Base-by-base conservation (phyloP, 2,797 vertebrate genomes). In the Silurus aristotelis region DNA sequence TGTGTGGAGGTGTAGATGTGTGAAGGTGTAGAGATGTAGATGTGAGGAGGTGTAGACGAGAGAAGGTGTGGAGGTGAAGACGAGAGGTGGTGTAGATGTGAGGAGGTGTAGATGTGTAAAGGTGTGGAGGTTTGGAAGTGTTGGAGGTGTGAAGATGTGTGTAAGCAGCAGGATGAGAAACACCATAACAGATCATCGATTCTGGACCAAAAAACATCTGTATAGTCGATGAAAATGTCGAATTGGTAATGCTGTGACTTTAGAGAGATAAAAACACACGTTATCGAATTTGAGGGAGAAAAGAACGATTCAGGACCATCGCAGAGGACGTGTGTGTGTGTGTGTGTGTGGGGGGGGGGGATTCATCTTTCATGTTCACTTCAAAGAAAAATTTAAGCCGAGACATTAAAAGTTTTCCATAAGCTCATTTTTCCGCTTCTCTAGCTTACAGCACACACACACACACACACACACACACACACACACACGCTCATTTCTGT, bases 311-410 rank as follows among this genome's bases (percentile, higher is more conserved):
- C n/a, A n/a, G n/a, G n/a, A n/a, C n/a, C n/a, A n/a, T n/a, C n/a
- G n/a, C n/a, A n/a, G n/a, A n/a, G n/a, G n/a, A n/a, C n/a, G n/a
- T n/a, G n/a, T n/a, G 46, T 48, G 46, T 48, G 46, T 48, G 46
- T 48, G 46, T 48, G 46, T 48, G 46, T 48, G 46, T 48, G 46
- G 5, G 46, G 5, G 46, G 1, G 46, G 5, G 46, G 5, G 46
- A 60, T 63, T 80, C 25, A 66, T 80, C 78, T 73, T 82, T 82
- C 60, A 85, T 25, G 20, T 80, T 43, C 22, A 72, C 38, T 78
- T 84, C 76, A 70, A 48, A 71, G 56, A 72, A 52, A 10, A 58
- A 19, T 60, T 20, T 9, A 66, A 72, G 46, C 43, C 15, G 20
- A 73, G 46, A 80, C n/a, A 12, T 52, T 67, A 72, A 80, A 55